Conservation (phyloP, 1,140 invertebrate species). For the Euura saliciscinereae region DNA sequence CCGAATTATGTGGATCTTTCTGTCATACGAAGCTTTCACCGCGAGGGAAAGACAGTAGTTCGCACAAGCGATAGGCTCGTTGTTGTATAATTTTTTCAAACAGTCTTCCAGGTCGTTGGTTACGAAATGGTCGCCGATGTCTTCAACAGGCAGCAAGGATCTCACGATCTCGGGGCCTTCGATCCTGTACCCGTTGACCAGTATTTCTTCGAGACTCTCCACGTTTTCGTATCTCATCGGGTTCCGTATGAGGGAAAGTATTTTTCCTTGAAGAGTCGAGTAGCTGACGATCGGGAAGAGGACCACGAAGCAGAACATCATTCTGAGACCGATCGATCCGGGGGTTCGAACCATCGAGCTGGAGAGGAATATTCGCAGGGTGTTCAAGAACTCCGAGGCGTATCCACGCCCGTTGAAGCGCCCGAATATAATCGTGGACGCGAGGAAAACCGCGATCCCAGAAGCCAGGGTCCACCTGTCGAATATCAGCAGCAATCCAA, state of each 20-base stretch:
- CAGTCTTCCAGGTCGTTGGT: background rate
- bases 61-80: background rate
- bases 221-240: background rate
- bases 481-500: background rate
- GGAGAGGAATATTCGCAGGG: background rate
- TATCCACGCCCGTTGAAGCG: background rate
- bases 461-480: background rate
- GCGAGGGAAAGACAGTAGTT: background rate
- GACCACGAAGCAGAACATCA: background rate
- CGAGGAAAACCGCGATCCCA: background rate
- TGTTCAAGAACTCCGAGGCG: background rate
- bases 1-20: background rate
- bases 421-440: background rate
- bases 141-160: no score
- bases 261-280: background rate
- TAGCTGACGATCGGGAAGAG: background rate
- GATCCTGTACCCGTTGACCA: background rate
- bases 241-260: background rate
- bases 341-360: background rate
- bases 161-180: background rate
- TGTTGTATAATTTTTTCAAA: background rate
- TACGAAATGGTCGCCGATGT: no score
- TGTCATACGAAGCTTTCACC: background rate
- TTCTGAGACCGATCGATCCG: background rate
- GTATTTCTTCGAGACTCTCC: background rate